A percentile compares a stretch with the other conserved stretches of the same genome.
These are phyloP conservation scores for Recurvirostra avosetta DNA, from an alignment of 2,113 vertebrate genomes.

Conservation along the genomic window DNA sequence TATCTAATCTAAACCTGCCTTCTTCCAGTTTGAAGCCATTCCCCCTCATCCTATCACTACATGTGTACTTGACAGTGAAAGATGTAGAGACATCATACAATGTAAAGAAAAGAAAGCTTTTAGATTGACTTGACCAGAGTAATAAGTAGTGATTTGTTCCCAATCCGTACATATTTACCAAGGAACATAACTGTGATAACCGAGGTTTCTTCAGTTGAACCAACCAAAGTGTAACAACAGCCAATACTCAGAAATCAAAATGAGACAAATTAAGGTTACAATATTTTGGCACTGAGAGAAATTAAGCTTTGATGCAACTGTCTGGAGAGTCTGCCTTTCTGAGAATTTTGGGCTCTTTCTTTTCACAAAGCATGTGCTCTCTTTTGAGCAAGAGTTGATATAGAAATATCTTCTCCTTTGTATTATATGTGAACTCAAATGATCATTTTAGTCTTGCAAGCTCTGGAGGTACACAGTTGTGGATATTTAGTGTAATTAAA, in stretches of 20 bases:
- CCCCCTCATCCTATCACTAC: too few relatives aligned
- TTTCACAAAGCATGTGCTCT: background rate
- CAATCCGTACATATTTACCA: accelerated
- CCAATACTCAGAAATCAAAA: background rate
- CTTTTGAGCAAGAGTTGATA: background rate
- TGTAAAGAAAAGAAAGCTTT: background rate
- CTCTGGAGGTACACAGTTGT: background rate
- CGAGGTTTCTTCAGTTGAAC: background rate
- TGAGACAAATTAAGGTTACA: background rate
- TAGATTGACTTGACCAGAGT: background rate
- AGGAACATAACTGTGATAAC: background rate
- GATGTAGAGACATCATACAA: accelerated
- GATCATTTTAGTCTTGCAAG: background rate
- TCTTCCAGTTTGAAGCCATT: too few relatives aligned
- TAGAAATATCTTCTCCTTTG: background rate
- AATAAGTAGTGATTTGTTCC: background rate
- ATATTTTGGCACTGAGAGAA: background rate
- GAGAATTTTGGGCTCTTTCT: background rate
- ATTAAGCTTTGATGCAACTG: background rate
- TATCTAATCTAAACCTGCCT: too few relatives aligned
- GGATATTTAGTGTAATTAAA: background rate
- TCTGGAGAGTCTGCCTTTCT: background rate
- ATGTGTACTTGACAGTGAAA: background rate
- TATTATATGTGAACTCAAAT: background rate
- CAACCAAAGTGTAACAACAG: background rate